Base-by-base conservation (phyloP, 2,888 invertebrate genomes). In the Lutraria lutraria region DNA sequence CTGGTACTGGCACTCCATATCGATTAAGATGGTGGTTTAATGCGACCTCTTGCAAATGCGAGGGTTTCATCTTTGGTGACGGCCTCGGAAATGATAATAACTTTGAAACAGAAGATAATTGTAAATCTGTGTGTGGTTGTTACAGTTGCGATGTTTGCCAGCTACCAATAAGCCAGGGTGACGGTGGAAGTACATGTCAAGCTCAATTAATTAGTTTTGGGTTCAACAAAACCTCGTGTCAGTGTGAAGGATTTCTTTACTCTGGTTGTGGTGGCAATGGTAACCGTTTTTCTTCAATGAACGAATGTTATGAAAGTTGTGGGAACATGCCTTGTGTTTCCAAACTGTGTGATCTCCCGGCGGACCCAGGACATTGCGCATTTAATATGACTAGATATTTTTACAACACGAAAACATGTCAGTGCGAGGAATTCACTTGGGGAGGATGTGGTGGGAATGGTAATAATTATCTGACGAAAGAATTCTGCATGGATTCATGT, bases 381-480 rank as follows among this genome's bases (percentile, higher is more conserved):
- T 86, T 83, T 29, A 54, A 16, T 10, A 80, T 86, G n/a, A 31
- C 76, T 15, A 29, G 86, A 21, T 89, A 60, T 76, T 89, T 56
- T 25, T 89, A 86, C 72, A 72, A 72, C 72, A 72, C 10, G 31
- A 31, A 72, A 2, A 72, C 72, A 16, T 72, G 72, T n/a, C 15
- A 54, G 34, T 89, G 88, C 43, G 79, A 89, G 54, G 16, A 43
- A 16, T 89, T 86, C 56, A 83, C 19, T 6, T 89, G 56, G 54
- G 83, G 88, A n/a, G 88, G 88, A 15, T 89, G 88, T 53, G 83
- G 53, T 12, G 88, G 88, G 25, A 89, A 85, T 76, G 21, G 82
- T 8, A 89, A 89, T 34, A 86, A 82, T 21, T 89, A 81, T 53
- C 12, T 72, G 29, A 81, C 89, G 8, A 19, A 31, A 10, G 68